Conservation (phyloP, 2,113 vertebrate genomes). For the Myiozetetes cayanensis region DNA sequence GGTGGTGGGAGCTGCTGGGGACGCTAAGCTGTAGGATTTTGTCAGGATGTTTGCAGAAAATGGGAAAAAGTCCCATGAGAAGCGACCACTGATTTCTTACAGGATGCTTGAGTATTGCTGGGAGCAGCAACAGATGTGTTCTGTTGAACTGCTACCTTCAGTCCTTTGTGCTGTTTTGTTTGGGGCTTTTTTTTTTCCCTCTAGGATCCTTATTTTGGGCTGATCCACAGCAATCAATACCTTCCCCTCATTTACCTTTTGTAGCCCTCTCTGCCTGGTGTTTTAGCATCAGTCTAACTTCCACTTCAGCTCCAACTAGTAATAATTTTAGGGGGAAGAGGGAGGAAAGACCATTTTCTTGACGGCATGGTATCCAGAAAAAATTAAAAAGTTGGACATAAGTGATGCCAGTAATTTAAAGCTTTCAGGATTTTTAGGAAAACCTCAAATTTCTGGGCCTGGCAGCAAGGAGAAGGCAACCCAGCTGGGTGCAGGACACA, state of each 20-base stretch:
- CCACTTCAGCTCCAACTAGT: background rate
- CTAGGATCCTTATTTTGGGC: background rate
- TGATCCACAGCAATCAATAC: background rate
- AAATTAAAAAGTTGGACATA: background rate
- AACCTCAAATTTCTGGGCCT: background rate
- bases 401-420: background rate
- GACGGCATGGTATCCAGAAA: background rate
- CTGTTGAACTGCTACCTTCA: background rate
- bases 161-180: background rate
- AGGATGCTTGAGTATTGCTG: background rate
- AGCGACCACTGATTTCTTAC: background rate
- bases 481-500: background rate
- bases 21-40: slow-evolving; percentile 29
- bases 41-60: slow-evolving; percentile 45
- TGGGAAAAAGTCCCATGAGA: slow-evolving; percentile 11
- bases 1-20: slow-evolving; percentile 55
- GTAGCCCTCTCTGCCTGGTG: background rate
- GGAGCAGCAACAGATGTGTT: slow-evolving; percentile 18
- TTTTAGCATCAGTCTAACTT: background rate
- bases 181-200: accelerated
- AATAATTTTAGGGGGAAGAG: background rate
- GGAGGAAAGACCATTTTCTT: background rate
- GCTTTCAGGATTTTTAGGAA: background rate
- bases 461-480: background rate
- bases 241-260: background rate